Evolutionary conservation across 2,888 invertebrate genomes (phyloP).

Genomic region (Ptychoptera albimana): DNA sequence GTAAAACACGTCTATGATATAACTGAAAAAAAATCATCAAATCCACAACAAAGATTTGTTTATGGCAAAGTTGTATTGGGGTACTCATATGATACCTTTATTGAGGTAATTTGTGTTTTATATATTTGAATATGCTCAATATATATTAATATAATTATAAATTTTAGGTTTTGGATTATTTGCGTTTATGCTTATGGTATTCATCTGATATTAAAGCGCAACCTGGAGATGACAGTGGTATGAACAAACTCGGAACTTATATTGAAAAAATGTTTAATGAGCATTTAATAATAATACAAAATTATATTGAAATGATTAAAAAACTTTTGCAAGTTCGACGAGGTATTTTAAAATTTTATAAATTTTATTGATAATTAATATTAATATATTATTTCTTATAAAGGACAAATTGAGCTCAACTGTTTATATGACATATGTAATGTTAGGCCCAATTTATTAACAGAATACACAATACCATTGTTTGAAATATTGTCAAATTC

Average conservation of each 20-base stretch:
- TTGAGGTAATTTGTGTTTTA: slow-evolving; percentile 51
- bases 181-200: slow-evolving; percentile 61
- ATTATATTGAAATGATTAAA: slow-evolving; percentile 52
- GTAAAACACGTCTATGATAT: slow-evolving; percentile 54
- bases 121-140: too few relatives aligned
- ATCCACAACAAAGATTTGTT: slow-evolving; percentile 40
- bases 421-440: slow-evolving; percentile 75
- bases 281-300: slow-evolving; percentile 40
- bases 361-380: background rate
- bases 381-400: too few relatives aligned
- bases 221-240: slow-evolving; percentile 33
- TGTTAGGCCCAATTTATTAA: slow-evolving; percentile 54
- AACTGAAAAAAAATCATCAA: slow-evolving; percentile 42
- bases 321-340: slow-evolving; percentile 47
- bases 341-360: slow-evolving; percentile 30
- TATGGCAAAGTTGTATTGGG: slow-evolving; percentile 52
- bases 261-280: slow-evolving; percentile 26
- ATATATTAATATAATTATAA: slow-evolving; percentile 4
- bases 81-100: slow-evolving; percentile 52
- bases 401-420: slow-evolving; percentile 36
- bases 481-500: slow-evolving; percentile 27
- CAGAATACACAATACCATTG: slow-evolving; percentile 39
- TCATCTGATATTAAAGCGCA: slow-evolving; percentile 43
- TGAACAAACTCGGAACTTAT: slow-evolving; percentile 49
- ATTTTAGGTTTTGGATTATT: slow-evolving; percentile 42